phyloP scores from a whole-genome alignment of 1,140 invertebrate species.

The Apis cerana region DNA sequence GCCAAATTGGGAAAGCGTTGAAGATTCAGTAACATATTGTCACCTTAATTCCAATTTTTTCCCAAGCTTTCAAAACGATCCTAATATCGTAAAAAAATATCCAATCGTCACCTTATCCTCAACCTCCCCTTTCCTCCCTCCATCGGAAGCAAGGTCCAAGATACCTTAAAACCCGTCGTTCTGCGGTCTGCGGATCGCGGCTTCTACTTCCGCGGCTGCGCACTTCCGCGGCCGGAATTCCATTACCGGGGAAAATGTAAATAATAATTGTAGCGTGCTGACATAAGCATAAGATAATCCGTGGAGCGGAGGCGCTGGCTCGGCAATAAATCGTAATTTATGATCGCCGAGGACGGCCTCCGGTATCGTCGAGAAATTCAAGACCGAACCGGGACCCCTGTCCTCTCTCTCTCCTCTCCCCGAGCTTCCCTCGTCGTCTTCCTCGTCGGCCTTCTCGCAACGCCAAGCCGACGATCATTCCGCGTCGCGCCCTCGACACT shows the following conservation, averaged over 20 bases:
- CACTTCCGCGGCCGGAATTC: conserved; percentile 55
- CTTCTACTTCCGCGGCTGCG: background rate
- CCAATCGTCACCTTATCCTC: too few species aligned
- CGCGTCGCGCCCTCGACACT: conserved; percentile 34
- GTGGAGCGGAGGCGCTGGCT: conserved; percentile 76
- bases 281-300: conserved; percentile 80
- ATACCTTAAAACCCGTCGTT: background rate
- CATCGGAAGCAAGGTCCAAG: background rate
- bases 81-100: too few species aligned
- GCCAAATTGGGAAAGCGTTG: too few species aligned
- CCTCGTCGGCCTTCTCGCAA: background rate
- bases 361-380: conserved; percentile 76
- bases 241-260: conserved; percentile 75
- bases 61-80: too few species aligned
- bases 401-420: background rate
- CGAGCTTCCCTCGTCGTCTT: background rate
- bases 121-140: background rate
- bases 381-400: conserved; percentile 50
- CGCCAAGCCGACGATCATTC: conserved; percentile 1
- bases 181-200: conserved; percentile 1
- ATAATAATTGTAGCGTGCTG: conserved; percentile 78
- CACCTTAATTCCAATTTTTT: too few species aligned
- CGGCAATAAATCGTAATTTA: conserved; percentile 80
- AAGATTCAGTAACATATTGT: too few species aligned
- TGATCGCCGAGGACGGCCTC: conserved; percentile 68